A percentile compares a stretch with the other conserved stretches of the same genome.
Conservation (phyloP, 1,140 invertebrate species). For the Atopsyche davidsoni region DNA sequence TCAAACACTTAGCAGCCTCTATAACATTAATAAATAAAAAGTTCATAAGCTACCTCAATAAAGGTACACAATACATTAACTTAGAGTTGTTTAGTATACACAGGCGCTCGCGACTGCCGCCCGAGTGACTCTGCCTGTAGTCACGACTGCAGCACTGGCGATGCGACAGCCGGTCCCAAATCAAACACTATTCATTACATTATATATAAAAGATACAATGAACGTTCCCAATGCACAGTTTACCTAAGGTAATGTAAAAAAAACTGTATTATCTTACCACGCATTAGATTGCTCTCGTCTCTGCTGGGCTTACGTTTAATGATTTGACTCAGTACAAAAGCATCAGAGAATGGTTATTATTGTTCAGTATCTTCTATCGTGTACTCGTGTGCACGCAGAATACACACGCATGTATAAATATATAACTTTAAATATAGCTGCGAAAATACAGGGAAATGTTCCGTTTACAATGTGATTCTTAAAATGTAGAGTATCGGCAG, state of each 20-base stretch:
- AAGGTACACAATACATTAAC: slow-evolving; percentile 24
- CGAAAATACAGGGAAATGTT: slow-evolving; percentile 25
- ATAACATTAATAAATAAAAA: slow-evolving; percentile 21
- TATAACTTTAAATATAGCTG: slow-evolving; percentile 21
- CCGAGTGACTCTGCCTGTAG: slow-evolving; percentile 7
- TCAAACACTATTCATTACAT: background rate
- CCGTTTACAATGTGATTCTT: slow-evolving; percentile 17
- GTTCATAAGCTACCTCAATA: slow-evolving; percentile 28
- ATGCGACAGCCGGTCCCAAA: background rate
- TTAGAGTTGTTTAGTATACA: slow-evolving; percentile 28
- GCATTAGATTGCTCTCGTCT: slow-evolving; percentile 8
- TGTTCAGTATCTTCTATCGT: slow-evolving; percentile 15
- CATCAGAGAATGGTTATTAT: slow-evolving; percentile 14
- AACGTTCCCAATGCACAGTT: slow-evolving; percentile 6
- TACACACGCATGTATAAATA: slow-evolving; percentile 15
- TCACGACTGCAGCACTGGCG: background rate
- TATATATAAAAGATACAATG: slow-evolving; percentile 15
- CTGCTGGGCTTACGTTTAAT: slow-evolving; percentile 14
- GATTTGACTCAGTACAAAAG: slow-evolving; percentile 23
- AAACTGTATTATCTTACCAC: slow-evolving; percentile 18
- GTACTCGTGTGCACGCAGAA: background rate
- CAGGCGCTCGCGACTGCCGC: slow-evolving; percentile 19
- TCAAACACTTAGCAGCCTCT: slow-evolving; percentile 24
- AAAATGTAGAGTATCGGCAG: slow-evolving; percentile 13
- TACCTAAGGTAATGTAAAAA: slow-evolving; percentile 19